Conservation (phyloP, 2,888 invertebrate genomes). For the Nomada flava region DNA sequence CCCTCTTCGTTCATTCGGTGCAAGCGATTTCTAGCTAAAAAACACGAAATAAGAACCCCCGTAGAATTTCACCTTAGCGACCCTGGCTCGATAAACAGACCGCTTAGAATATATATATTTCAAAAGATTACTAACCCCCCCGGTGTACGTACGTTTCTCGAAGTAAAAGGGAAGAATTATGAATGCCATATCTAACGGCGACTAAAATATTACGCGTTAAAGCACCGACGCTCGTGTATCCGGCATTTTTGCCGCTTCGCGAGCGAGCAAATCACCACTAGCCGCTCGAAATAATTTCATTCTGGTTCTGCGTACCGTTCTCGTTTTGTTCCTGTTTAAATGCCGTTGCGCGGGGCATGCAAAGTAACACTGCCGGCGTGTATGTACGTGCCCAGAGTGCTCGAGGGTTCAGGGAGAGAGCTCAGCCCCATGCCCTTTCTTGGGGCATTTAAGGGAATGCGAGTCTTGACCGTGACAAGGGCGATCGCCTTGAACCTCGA, state of each 20-base stretch:
- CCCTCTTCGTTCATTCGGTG: neutral
- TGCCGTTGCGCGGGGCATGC: constrained; percentile 60
- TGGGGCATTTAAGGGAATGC: constrained; percentile 57
- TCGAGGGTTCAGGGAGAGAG: constrained; percentile 37
- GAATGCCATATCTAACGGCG: constrained; percentile 2
- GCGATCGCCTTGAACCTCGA: constrained; percentile 63
- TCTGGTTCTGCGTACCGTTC: constrained; percentile 61
- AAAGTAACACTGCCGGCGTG: constrained; percentile 64
- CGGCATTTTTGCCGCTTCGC: constrained; percentile 23
- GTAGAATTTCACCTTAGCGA: neutral
- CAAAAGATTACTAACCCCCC: neutral
- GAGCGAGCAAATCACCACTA: constrained; percentile 51
- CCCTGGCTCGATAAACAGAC: constrained; percentile 7
- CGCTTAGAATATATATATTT: constrained; percentile 14
- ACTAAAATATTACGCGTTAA: constrained; percentile 44
- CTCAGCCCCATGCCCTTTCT: constrained; percentile 28
- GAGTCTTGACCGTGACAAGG: constrained; percentile 53
- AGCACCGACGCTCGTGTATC: constrained; percentile 7
- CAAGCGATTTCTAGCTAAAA: neutral
- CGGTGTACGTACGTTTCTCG: neutral
- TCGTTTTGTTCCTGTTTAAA: constrained; percentile 67
- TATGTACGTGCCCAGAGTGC: constrained; percentile 59
- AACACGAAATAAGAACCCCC: neutral
- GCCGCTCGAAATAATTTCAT: constrained; percentile 69
- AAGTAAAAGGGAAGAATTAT: constrained; percentile 7